Evolutionary conservation across 2,888 invertebrate species (phyloP), one percentile per base, ranked within the genome.

Genomic region (Nebria salina): DNA sequence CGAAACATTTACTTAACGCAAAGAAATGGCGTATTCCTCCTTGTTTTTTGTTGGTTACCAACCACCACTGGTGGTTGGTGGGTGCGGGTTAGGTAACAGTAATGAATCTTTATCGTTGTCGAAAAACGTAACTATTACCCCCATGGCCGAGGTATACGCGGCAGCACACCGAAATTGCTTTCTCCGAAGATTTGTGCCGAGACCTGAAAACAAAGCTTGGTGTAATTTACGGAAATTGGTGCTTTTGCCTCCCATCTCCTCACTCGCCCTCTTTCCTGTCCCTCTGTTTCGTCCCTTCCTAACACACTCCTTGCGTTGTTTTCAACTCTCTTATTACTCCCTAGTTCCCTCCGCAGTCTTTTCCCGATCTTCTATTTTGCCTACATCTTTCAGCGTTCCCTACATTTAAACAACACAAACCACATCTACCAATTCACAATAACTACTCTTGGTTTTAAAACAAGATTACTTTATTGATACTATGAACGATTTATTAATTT

Each of bases 181-280:
- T 89, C 88, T 87, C 88, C 87, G 88, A 88, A 90, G 89, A 90
- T 90, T 90, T 90, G 89, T 89, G 89, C 87, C 86, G 87, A 86
- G 86, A 86, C 87, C 87, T 86, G 87, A 87, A 90, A 90, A 90
- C 90, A 90, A 90, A 90, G 90, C 89, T 88, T 87, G 88, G 88
- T 89, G 89, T 90, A 89, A 90, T 90, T 90, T 90, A 89, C 87
- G 90, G 88, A 89, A 90, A 90, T 90, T 88, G 89, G 88, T 88
- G 88, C 87, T 79, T 79, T 74, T 79, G 66, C 79, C 73, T 79
- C 74, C 79, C 42, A 25, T 64, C 54, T 41, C 74, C 79, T 34
- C 34, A 9, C 15, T 5, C 26, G 66, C 26, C n/a, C 68, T 20
- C 68, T 5, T 68, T 68, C 68, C 68, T 25, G 9, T 25, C 68